Conservation (phyloP, 1,140 invertebrate genomes). For the Asbolus verrucosus region DNA sequence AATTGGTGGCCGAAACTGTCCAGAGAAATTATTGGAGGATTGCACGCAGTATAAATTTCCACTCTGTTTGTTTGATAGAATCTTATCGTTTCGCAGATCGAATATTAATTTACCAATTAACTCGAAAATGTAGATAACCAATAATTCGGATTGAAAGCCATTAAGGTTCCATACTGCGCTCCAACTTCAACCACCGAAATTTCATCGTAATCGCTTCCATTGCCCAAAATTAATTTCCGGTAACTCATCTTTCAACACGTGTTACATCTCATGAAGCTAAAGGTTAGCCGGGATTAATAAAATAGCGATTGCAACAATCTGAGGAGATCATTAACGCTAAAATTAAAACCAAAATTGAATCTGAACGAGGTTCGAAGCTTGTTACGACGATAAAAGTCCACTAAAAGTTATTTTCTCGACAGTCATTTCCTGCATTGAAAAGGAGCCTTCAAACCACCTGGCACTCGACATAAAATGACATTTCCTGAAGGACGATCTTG, state of each 20-base stretch:
- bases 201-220: constrained; percentile 33
- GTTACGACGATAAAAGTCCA: too few species aligned
- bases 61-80: constrained; percentile 9
- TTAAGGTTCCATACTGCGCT: constrained; percentile 18
- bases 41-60: background rate
- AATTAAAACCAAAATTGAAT: background rate
- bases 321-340: background rate
- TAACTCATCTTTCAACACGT: constrained; percentile 37
- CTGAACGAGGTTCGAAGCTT: background rate
- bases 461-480: too few species aligned
- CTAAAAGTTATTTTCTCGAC: too few species aligned
- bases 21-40: too few species aligned
- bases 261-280: constrained; percentile 13
- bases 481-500: too few species aligned
- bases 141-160: constrained; percentile 34
- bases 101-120: constrained; percentile 36
- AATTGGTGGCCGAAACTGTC: too few species aligned
- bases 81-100: constrained; percentile 13
- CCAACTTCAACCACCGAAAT: constrained; percentile 16
- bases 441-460: too few species aligned
- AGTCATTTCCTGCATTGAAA: too few species aligned
- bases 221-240: constrained; percentile 38
- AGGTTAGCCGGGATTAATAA: constrained; percentile 16
- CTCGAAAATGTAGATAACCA: constrained; percentile 19
- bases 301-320: background rate